Percentiles rank a stretch among this genome's conserved stretches.
Conservation (phyloP, 2,888 invertebrate species). For the Melanostoma mellinum region DNA sequence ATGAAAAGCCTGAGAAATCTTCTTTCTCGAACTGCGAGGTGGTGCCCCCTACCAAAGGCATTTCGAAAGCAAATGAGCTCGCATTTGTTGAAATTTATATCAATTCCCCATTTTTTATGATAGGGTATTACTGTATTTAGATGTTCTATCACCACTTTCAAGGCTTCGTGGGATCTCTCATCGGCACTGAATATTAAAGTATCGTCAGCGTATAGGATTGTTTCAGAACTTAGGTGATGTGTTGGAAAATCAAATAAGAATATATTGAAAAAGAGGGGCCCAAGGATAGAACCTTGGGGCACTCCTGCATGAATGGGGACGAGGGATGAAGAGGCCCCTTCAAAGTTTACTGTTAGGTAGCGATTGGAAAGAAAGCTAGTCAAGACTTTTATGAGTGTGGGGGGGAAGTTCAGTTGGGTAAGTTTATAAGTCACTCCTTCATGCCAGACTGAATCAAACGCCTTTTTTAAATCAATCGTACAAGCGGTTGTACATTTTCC, state of each 20-base stretch:
- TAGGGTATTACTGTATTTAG: background rate
- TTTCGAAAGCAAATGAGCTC: background rate
- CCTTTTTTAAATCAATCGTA: background rate
- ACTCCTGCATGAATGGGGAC: slow-evolving; percentile 2
- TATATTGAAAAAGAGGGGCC: slow-evolving; percentile 1
- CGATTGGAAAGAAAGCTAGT: slow-evolving; percentile 1
- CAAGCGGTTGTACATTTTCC: background rate
- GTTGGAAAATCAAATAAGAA: background rate
- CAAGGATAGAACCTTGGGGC: slow-evolving; percentile 1
- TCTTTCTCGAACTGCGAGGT: slow-evolving; percentile 1
- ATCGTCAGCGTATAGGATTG: slow-evolving; percentile 2
- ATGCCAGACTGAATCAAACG: slow-evolving; percentile 11
- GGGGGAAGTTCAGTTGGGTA: background rate
- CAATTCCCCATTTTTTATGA: slow-evolving; percentile 4
- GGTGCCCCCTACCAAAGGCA: background rate
- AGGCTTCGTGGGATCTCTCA: slow-evolving; percentile 6
- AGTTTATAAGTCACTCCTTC: background rate
- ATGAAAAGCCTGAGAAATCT: background rate
- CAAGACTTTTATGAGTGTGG: background rate
- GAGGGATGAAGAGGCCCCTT: background rate
- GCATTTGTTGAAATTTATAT: background rate
- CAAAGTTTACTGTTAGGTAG: background rate
- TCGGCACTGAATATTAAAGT: background rate
- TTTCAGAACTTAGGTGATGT: background rate
- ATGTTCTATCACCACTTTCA: background rate